Percentiles rank a stretch among this genome's conserved stretches.
Evolutionary conservation across 2,888 invertebrate genomes (phyloP).

Genomic region (Lasioglossum marginatum): DNA sequence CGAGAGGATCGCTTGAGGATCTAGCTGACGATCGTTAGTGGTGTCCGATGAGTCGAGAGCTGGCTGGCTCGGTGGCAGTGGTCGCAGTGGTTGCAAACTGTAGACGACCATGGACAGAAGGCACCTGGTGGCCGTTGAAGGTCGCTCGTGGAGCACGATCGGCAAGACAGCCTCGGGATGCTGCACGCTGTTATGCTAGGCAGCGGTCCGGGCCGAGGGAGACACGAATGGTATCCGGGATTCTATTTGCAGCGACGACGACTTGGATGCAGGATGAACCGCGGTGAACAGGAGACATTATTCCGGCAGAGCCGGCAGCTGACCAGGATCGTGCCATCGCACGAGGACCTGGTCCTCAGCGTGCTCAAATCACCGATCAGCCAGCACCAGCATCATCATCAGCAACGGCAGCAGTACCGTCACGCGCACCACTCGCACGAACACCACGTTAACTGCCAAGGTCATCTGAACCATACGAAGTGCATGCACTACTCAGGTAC

Average conservation of each 20-base stretch:
- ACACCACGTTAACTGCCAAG: constrained; percentile 79
- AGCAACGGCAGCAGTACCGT: constrained; percentile 65
- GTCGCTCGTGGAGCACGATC: constrained; percentile 38
- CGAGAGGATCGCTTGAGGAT: background rate
- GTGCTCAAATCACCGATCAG: constrained; percentile 87
- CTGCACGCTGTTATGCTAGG: constrained; percentile 80
- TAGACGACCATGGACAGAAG: constrained; percentile 60
- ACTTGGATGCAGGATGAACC: constrained; percentile 85
- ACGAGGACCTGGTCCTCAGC: constrained; percentile 87
- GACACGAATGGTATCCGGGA: constrained; percentile 78
- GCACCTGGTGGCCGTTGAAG: constrained; percentile 37
- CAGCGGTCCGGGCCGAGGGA: constrained; percentile 78
- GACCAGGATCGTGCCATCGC: constrained; percentile 79
- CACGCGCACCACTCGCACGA: constrained; percentile 68
- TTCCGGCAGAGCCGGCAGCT: constrained; percentile 88
- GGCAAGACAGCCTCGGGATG: constrained; percentile 73
- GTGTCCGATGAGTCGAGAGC: constrained; percentile 6
- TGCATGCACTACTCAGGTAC: constrained; percentile 77
- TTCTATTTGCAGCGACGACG: constrained; percentile 75
- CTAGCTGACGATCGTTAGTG: background rate
- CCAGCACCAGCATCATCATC: constrained; percentile 75
- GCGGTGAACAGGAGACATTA: constrained; percentile 88
- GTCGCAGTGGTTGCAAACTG: constrained; percentile 25
- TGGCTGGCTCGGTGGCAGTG: background rate
- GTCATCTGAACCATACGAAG: constrained; percentile 76